Evolutionary conservation across 1,140 invertebrate genomes (phyloP).

Genomic region (Macrosteles quadrilineatus): DNA sequence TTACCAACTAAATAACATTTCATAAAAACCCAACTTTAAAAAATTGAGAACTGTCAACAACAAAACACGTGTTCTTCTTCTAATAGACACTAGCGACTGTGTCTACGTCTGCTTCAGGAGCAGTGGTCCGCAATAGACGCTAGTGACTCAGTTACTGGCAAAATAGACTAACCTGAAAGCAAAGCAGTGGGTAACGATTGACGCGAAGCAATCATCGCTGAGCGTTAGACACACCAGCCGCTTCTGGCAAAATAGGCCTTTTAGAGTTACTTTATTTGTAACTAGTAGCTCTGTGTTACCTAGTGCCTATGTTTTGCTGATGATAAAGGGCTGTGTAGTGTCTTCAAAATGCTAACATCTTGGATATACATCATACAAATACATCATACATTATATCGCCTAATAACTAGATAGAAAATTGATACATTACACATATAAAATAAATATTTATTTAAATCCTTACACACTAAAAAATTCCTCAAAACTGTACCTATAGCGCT

Average conservation of each 20-base stretch:
- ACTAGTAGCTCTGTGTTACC: neutral
- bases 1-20: too few species aligned
- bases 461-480: too few species aligned
- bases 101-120: too few species aligned
- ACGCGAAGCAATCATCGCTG: too few species aligned
- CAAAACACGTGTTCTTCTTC: too few species aligned
- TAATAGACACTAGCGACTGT: too few species aligned
- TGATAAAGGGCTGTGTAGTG: neutral
- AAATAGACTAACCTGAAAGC: neutral
- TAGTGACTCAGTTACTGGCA: neutral
- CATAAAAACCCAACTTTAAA: too few species aligned
- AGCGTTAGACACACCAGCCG: too few species aligned
- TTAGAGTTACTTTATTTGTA: neutral
- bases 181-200: neutral
- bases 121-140: too few species aligned
- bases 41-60: too few species aligned
- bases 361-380: neutral
- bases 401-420: neutral
- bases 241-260: too few species aligned
- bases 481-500: too few species aligned
- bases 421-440: neutral
- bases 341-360: neutral
- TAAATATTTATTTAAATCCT: neutral
- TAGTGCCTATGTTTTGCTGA: neutral
- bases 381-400: neutral